Evolutionary conservation across 1,140 invertebrate species (phyloP).

Genomic region (Venturia canescens): DNA sequence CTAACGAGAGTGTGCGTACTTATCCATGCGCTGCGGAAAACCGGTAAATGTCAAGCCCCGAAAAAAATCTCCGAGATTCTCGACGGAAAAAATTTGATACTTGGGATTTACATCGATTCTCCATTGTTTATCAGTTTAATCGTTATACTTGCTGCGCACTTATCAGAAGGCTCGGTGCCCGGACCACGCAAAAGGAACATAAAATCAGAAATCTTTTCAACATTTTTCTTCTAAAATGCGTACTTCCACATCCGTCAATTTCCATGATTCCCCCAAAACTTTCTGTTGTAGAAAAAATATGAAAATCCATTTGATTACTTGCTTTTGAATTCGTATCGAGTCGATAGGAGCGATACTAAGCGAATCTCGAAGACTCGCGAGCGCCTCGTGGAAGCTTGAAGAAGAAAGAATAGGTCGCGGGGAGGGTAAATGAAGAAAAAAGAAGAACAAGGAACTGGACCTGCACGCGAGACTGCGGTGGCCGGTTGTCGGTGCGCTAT

Average conservation of each 20-base stretch:
- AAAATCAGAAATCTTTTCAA: no score
- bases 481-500: conserved; percentile 67
- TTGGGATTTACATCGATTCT: neutral
- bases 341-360: neutral
- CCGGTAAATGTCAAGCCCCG: neutral
- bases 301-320: no score
- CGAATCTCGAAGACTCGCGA: neutral
- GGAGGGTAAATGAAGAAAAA: conserved; percentile 26
- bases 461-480: conserved; percentile 68
- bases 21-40: neutral
- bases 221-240: no score
- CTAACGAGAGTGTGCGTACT: neutral
- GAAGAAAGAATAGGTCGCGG: neutral
- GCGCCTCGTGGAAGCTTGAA: neutral
- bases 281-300: no score
- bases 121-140: neutral
- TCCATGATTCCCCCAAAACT: no score
- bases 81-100: neutral
- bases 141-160: no score
- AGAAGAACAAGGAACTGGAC: conserved; percentile 44
- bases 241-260: no score
- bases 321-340: no score
- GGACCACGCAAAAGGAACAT: no score
- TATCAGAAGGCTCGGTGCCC: no score
- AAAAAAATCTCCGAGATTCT: neutral